Evolutionary conservation across 2,113 vertebrate genomes (phyloP).

Genomic region (Pristiophorus japonicus): DNA sequence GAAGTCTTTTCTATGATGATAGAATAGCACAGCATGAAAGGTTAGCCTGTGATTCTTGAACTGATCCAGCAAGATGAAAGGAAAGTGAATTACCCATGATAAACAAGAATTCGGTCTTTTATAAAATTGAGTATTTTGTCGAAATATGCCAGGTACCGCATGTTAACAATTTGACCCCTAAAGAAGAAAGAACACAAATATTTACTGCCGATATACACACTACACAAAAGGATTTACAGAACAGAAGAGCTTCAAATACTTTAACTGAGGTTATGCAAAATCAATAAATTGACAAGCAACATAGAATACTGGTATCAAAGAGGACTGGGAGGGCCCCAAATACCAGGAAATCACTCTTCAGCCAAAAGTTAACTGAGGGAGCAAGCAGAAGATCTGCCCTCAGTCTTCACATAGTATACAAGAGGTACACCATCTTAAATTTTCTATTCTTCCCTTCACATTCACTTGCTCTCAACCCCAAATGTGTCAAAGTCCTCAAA

Average conservation of each 20-base stretch:
- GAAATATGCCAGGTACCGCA: constrained; percentile 92
- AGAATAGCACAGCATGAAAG: neutral
- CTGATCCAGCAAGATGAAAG: neutral
- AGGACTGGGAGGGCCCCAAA: neutral
- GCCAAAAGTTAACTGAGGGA: neutral
- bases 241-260: constrained; percentile 46
- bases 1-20: neutral
- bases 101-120: constrained; percentile 93
- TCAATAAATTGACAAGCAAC: neutral
- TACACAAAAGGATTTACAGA: constrained; percentile 39
- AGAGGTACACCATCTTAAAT: neutral
- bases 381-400: neutral
- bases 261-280: constrained; percentile 41
- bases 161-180: constrained; percentile 94
- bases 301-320: neutral
- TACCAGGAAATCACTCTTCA: neutral
- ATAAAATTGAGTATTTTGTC: constrained; percentile 93
- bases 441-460: neutral
- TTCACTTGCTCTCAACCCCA: neutral
- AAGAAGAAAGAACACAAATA: constrained; percentile 20
- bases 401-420: neutral
- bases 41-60: neutral
- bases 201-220: neutral
- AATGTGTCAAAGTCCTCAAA: neutral
- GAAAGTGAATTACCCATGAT: constrained; percentile 73